Base-by-base conservation (phyloP, 2,888 invertebrate genomes). In the Epistrophe grossulariae region DNA sequence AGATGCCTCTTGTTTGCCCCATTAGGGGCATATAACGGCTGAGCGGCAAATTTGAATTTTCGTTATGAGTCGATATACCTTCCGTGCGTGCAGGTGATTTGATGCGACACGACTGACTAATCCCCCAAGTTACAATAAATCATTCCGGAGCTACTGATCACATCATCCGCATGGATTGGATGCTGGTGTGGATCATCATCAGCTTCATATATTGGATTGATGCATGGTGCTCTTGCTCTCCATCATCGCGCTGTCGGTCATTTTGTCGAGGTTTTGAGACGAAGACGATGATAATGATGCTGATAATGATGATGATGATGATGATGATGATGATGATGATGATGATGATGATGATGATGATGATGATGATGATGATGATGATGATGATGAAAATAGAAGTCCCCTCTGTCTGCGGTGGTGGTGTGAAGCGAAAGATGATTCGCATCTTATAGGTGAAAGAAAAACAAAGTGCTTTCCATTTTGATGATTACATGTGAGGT, bases 61-160 rank as follows among this genome's bases (percentile, higher is more conserved):
- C 52, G 55, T 57, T 45, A 40, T 60, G 60, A 60, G 17, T 59
- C n/a, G 35, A 35, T 38, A n/a, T 28, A 57, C 17, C 17, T 40
- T 66, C 50, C 40, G 76, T 64, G 70, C 40, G 72, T 68, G 77
- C 80, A 77, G 60, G 82, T 79, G 81, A 87, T 87, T 82, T 71
- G 78, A 87, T 79, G 79, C 85, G 79, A 85, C 85, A 81, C 85
- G 85, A 85, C 85, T 81, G 71, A 87, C 82, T 87, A 87, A 87
- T 87, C 87, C 74, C 74, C 82, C 78, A 64, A 79, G 82, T 76
- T 74, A 79, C 59, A 74, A 82, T 87, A 87, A 87, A 87, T 87
- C 82, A 87, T 79, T 71, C 50, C 43, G 11, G 55, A 79, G 70
- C 79, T 76, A 64, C 70, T 79, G 76, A 72, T 70, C 66, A 48